Base-by-base conservation (phyloP, 2,113 vertebrate species). In the Odocoileus virginianus region DNA sequence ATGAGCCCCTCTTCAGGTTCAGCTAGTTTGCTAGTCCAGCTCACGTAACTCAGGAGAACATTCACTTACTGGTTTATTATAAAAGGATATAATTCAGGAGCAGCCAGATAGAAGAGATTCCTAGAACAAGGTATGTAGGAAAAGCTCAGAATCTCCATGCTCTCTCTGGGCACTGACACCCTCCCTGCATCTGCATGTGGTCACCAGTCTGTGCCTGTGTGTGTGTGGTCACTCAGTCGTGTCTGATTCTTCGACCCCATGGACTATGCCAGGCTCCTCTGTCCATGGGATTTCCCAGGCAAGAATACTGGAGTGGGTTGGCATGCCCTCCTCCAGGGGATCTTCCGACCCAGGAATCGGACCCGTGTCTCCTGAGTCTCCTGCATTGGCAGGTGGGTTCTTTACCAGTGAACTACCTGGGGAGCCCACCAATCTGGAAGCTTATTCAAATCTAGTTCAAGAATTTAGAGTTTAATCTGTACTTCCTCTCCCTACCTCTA, bases 71-170 rank as follows among this genome's bases (percentile, higher is more conserved):
- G 21, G 60, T 76, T 71, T 90, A 91, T 91, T 85, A 19, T 85
- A 64, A 45, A 71, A 82, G 61, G 25, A 16, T 60, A 45, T 83
- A 40, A 91, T 91, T 95, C 55, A 78, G n/a, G 25, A 91, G 76
- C 12, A 95, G 67, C 28, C 36, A 36, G 55, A 28, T 36, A 33
- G 89, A 67, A 55, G 58, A 67, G 74, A 71, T 57, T 17, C 23
- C 21, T 55, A 50, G 13, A 50, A 36, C 36, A 95, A 67, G 55
- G 28, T 86, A 47, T 55, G 10, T 61, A 23, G 83, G 17, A 89
- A 71, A 12, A 45, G 55, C 71, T 71, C 5, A 14, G 40, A 74
- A 45, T 52, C 40, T 36, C 21, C 16, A 1, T 64, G 45, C 55
- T 33, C 5, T n/a, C 28, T 89, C 15, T 45, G 43, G 33, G 40